Conservation (phyloP, 2,888 invertebrate species). For the Synergus itoensis region DNA sequence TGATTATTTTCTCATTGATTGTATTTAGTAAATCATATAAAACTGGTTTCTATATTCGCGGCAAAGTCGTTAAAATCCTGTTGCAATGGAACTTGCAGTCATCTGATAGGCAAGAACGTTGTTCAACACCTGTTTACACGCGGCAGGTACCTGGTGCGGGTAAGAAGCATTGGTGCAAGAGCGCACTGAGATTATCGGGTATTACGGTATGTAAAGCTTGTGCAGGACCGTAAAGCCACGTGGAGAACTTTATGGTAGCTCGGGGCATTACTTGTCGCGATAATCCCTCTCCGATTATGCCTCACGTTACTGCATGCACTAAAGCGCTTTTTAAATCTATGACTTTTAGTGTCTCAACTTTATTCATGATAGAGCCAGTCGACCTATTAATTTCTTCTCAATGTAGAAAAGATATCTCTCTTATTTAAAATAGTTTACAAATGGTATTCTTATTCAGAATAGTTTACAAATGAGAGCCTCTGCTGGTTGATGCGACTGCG, state of each 20-base stretch:
- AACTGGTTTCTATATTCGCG: background rate
- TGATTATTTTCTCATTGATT: background rate
- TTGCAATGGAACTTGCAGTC: background rate
- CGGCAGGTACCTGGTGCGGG: slow-evolving; percentile 20
- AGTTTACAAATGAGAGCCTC: slow-evolving; percentile 39
- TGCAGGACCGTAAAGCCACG: slow-evolving; percentile 56
- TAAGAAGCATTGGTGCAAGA: slow-evolving; percentile 50
- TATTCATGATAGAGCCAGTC: background rate
- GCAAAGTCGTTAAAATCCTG: slow-evolving; percentile 7
- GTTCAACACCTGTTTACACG: slow-evolving; percentile 37
- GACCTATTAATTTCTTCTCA: slow-evolving; percentile 18
- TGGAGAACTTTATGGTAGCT: slow-evolving; percentile 55
- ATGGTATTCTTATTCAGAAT: background rate
- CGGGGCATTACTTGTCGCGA: slow-evolving; percentile 44
- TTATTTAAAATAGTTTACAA: background rate
- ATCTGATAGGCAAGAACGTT: slow-evolving; percentile 22
- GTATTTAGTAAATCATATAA: slow-evolving; percentile 1
- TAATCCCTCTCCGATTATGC: slow-evolving; percentile 57
- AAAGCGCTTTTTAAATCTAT: slow-evolving; percentile 53
- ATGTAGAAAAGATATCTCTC: slow-evolving; percentile 13
- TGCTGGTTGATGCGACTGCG: slow-evolving; percentile 46
- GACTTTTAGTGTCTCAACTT: slow-evolving; percentile 25
- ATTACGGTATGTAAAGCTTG: slow-evolving; percentile 53
- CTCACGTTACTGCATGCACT: slow-evolving; percentile 50
- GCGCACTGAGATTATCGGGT: slow-evolving; percentile 57